phyloP scores from a whole-genome alignment of 2,888 invertebrate species.

The Spatulosminthurus flaviceps region DNA sequence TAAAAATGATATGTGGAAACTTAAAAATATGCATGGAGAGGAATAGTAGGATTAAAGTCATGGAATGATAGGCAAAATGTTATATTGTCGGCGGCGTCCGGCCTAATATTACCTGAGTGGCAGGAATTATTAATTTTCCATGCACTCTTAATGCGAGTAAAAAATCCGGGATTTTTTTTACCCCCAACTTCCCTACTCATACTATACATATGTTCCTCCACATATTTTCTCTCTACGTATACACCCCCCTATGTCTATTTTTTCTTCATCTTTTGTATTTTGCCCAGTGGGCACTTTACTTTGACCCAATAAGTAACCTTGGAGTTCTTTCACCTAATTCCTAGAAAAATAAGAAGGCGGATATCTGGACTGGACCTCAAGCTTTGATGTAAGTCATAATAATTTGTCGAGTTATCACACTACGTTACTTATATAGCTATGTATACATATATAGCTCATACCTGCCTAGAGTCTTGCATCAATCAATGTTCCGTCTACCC shows the following conservation, averaged over 20 bases:
- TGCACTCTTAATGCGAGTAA: not conserved
- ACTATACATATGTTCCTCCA: too few relatives aligned
- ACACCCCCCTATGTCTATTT: too few relatives aligned
- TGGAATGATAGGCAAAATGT: not conserved
- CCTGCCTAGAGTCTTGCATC: slow-evolving; percentile 4
- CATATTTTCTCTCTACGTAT: too few relatives aligned
- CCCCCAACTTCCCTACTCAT: too few relatives aligned
- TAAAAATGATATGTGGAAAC: too few relatives aligned
- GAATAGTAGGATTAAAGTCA: too few relatives aligned
- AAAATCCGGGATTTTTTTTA: not conserved
- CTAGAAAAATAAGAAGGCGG: slow-evolving; percentile 29
- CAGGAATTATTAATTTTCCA: slow-evolving; percentile 27
- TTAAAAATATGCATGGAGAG: too few relatives aligned
- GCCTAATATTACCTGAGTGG: not conserved
- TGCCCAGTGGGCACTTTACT: slow-evolving; percentile 4
- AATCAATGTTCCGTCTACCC: not conserved
- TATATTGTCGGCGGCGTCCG: not conserved
- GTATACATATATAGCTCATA: too few relatives aligned
- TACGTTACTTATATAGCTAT: not conserved
- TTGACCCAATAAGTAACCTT: slow-evolving; percentile 37
- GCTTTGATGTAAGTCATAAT: not conserved
- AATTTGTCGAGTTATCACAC: not conserved
- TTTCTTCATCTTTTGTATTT: too few relatives aligned
- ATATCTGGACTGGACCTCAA: slow-evolving; percentile 19
- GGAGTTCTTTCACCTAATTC: slow-evolving; percentile 36